Base-by-base conservation (phyloP, 2,888 invertebrate species). In the Harpalus rubripes region DNA sequence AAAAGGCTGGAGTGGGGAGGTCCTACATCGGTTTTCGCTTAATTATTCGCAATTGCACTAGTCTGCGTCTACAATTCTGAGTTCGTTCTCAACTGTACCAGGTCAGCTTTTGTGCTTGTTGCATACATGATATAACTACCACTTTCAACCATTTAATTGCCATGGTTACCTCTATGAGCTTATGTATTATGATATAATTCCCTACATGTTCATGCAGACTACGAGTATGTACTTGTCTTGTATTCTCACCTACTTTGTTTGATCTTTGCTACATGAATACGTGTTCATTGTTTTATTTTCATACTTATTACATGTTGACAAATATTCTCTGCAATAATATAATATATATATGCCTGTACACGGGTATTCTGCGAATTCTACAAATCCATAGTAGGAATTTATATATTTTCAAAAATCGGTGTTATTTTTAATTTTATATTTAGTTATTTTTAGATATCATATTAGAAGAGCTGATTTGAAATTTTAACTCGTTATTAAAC, bases 171-270 rank as follows among this genome's bases (percentile, higher is more conserved):
- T 52, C 7, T 52, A 52, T 52, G 44, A 52, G 44, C 44, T 52
- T 52, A 52, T 52, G 44, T 52, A 52, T 52, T 52, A 52, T 52
- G 10, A 52, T 52, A 52, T 52, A 52, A 52, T 52, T 52, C 44
- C 44, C 1, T 8, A 8, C 44, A 52, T 52, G 44, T 52, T 52
- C 44, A 32, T 5, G 32, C 32, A 32, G 5, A 6, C 44, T 52
- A 52, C 44, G 4, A 52, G 10, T 52, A 52, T 52, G 10, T 52
- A 52, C 12, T 52, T 52, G 44, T 10, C 10, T 52, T 52, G 10
- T 52, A 8, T 52, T 52, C 10, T 52, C 44, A 52, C 44, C 44
- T 52, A 52, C 44, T 52, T 52, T 52, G 44, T 52, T 52, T 52
- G 44, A 52, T 52, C 44, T 52, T 52, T 52, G 44, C 44, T 52